A percentile compares a stretch with the other conserved stretches of the same genome.
These are phyloP conservation scores for Dicyrtoma fusca DNA, from an alignment of 2,888 invertebrate species.

Conservation along the genomic window DNA sequence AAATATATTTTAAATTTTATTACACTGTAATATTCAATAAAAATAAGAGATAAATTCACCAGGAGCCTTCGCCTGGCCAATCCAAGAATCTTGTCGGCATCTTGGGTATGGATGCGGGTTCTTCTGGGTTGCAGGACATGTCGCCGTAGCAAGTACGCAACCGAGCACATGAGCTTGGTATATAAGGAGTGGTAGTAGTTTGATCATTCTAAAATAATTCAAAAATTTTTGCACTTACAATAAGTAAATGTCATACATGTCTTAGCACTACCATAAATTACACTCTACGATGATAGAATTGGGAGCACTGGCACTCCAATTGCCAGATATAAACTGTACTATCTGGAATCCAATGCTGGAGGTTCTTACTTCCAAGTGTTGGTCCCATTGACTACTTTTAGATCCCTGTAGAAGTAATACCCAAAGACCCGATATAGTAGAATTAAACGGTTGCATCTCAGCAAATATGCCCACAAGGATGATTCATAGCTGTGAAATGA, in stretches of 20 bases:
- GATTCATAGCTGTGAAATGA: slow-evolving; percentile 52
- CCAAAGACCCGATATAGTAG: slow-evolving; percentile 32
- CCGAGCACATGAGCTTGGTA: slow-evolving; percentile 33
- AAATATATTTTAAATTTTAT: too few relatives aligned
- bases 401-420: slow-evolving; percentile 18
- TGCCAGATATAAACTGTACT: too few relatives aligned
- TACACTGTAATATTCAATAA: too few relatives aligned
- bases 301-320: too few relatives aligned
- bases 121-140: slow-evolving; percentile 30
- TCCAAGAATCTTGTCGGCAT: slow-evolving; percentile 23
- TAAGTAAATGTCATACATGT: too few relatives aligned
- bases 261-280: too few relatives aligned
- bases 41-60: neutral
- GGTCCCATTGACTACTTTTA: slow-evolving; percentile 26
- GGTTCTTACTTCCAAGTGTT: slow-evolving; percentile 35
- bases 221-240: too few relatives aligned
- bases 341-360: too few relatives aligned
- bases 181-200: slow-evolving; percentile 27
- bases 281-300: too few relatives aligned
- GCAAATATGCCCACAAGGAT: slow-evolving; percentile 14
- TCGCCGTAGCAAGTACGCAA: slow-evolving; percentile 15
- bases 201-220: slow-evolving; percentile 29
- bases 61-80: slow-evolving; percentile 1
- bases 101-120: slow-evolving; percentile 13
- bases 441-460: slow-evolving; percentile 39